Percentiles rank a stretch among this genome's conserved stretches.
These are phyloP conservation scores for Staurois parvus DNA, from an alignment of 2,797 vertebrate species.

Conservation along the genomic window DNA sequence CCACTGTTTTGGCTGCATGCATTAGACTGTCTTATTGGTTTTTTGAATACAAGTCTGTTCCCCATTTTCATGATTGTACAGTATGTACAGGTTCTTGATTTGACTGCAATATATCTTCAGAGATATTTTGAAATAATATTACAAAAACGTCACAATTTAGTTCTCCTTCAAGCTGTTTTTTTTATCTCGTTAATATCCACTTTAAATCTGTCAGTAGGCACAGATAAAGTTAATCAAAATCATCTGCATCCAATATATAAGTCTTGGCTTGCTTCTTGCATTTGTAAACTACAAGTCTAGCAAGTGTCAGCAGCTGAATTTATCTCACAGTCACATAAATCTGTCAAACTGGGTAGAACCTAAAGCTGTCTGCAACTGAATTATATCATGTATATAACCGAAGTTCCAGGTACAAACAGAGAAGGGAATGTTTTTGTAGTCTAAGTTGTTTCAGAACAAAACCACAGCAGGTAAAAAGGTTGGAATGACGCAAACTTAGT, in stretches of 20 bases:
- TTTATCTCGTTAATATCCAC: no score
- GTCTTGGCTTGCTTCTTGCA: background rate
- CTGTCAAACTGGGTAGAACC: constrained; percentile 36
- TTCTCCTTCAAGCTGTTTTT: no score
- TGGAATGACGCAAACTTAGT: background rate
- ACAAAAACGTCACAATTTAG: no score
- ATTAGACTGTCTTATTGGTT: no score
- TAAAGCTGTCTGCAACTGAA: background rate
- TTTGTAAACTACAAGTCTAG: constrained; percentile 3
- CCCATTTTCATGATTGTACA: no score
- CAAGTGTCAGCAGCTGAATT: background rate
- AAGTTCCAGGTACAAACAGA: constrained; percentile 29
- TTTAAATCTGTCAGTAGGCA: background rate
- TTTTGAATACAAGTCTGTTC: no score
- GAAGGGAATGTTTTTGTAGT: constrained; percentile 15
- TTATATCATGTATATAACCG: constrained; percentile 29
- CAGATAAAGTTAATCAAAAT: constrained; percentile 1
- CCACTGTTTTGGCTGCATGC: no score
- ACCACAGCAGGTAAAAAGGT: background rate
- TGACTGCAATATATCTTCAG: no score
- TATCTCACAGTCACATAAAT: constrained; percentile 25
- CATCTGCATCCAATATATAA: background rate
- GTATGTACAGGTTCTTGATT: no score
- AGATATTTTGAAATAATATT: no score
- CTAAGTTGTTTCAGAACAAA: constrained; percentile 9